These are phyloP conservation scores for Crotophaga sulcirostris DNA, from an alignment of 2,113 vertebrate species.

Conservation along the genomic window DNA sequence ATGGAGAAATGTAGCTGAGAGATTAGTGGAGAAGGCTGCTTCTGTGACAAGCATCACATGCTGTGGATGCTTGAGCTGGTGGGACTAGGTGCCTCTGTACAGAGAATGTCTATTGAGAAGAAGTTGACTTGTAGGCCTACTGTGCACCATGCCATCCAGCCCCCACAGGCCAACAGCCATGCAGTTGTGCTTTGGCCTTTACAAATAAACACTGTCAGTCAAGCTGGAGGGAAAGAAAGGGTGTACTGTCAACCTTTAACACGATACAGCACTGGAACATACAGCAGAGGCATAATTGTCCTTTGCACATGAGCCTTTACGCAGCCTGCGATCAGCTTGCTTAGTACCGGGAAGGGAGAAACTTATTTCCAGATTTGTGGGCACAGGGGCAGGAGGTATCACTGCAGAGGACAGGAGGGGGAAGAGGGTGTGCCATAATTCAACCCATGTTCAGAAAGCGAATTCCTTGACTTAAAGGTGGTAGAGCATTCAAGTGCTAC, in stretches of 20 bases:
- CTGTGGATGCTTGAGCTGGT: not conserved
- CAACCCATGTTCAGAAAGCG: rapidly evolving
- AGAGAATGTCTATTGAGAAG: not conserved
- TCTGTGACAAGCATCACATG: not conserved
- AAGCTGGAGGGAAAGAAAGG: not conserved
- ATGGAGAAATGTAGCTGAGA: not conserved
- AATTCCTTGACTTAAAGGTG: not conserved
- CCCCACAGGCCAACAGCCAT: conserved; percentile 24
- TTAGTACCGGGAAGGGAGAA: not conserved
- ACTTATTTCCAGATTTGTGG: not conserved
- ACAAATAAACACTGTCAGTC: not conserved
- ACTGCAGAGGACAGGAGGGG: not conserved
- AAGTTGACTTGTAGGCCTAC: not conserved
- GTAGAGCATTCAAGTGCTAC: not conserved
- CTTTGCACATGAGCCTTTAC: not conserved
- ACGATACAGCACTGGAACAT: not conserved
- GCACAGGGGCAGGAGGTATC: not conserved
- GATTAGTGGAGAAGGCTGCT: not conserved
- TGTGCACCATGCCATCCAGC: not conserved
- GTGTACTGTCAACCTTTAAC: not conserved
- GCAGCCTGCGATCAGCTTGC: not conserved
- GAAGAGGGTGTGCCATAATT: not conserved
- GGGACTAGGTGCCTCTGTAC: not conserved
- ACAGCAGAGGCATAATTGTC: not conserved
- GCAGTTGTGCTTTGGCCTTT: not conserved